phyloP scores from a whole-genome alignment of 2,888 invertebrate genomes.

The Metopia argyrocephala region DNA sequence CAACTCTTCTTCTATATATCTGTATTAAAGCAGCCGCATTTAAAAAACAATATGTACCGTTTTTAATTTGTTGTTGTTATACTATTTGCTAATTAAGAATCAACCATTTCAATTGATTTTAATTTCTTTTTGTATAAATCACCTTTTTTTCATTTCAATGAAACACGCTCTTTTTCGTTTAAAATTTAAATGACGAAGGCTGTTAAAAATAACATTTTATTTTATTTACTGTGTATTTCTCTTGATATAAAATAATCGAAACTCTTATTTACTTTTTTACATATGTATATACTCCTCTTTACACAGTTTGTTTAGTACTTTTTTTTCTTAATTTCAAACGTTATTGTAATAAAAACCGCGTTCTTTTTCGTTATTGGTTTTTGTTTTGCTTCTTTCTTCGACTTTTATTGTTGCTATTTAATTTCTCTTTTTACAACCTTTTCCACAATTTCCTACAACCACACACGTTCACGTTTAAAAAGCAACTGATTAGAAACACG shows the following conservation, averaged over 20 bases:
- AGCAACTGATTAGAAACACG: slow-evolving; percentile 50
- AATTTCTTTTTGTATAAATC: slow-evolving; percentile 13
- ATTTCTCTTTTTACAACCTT: not conserved
- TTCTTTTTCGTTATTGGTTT: slow-evolving; percentile 49
- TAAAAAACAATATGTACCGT: slow-evolving; percentile 26
- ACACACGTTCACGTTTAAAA: slow-evolving; percentile 54
- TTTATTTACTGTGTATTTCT: not conserved
- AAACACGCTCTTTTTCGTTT: slow-evolving; percentile 37
- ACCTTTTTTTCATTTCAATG: slow-evolving; percentile 32
- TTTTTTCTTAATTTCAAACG: slow-evolving; percentile 13
- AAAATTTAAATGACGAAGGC: slow-evolving; percentile 32
- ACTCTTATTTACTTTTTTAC: slow-evolving; percentile 39
- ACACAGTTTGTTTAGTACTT: not conserved
- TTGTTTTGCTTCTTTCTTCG: slow-evolving; percentile 53
- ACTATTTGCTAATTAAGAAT: slow-evolving; percentile 46
- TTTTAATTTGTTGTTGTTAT: slow-evolving; percentile 14
- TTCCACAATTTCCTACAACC: slow-evolving; percentile 28
- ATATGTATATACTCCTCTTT: slow-evolving; percentile 18
- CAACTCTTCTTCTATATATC: slow-evolving; percentile 3
- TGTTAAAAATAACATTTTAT: slow-evolving; percentile 46
- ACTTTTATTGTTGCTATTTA: slow-evolving; percentile 6
- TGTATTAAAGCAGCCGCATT: not conserved
- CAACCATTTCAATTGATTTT: slow-evolving; percentile 6
- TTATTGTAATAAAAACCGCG: slow-evolving; percentile 44
- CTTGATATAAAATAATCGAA: slow-evolving; percentile 19